Percentiles rank a stretch among this genome's conserved stretches.
Conservation (phyloP, 2,888 invertebrate genomes). For the Drosophila mulleri region DNA sequence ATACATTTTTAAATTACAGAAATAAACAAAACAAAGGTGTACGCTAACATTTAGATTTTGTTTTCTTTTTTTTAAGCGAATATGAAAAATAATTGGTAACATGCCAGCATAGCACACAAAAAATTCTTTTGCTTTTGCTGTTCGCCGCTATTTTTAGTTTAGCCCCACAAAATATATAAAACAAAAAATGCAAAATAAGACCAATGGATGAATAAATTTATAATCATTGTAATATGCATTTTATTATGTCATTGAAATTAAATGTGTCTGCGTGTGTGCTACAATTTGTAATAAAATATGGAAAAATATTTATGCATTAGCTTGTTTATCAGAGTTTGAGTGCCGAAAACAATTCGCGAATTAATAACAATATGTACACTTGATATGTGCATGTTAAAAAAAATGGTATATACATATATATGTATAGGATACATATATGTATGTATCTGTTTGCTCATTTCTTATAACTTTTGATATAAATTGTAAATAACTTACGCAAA, state of each 20-base stretch:
- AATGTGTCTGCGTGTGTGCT: not conserved
- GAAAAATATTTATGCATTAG: not conserved
- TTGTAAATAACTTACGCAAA: slow-evolving; percentile 78
- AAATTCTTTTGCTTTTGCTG: slow-evolving; percentile 7
- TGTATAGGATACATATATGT: not conserved
- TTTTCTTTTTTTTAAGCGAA: slow-evolving; percentile 30
- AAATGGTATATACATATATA: not conserved
- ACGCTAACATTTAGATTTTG: slow-evolving; percentile 13
- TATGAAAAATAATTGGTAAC: slow-evolving; percentile 61
- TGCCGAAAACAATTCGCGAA: not conserved
- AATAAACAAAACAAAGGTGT: slow-evolving; percentile 24
- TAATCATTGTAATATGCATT: slow-evolving; percentile 23
- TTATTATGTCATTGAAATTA: slow-evolving; percentile 24
- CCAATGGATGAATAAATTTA: slow-evolving; percentile 8
- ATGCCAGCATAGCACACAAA: slow-evolving; percentile 47
- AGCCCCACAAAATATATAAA: slow-evolving; percentile 2
- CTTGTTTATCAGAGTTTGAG: slow-evolving; percentile 2
- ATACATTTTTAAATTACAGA: slow-evolving; percentile 7
- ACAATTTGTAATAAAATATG: not conserved
- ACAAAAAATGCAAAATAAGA: slow-evolving; percentile 8
- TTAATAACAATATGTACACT: not conserved
- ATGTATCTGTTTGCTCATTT: not conserved
- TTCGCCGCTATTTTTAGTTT: slow-evolving; percentile 37
- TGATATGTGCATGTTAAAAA: not conserved
- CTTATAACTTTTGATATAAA: not conserved